Percentiles rank a stretch among this genome's conserved stretches.
phyloP scores from a whole-genome alignment of 2,797 vertebrate genomes.

The Xiphorhynchus erythropygius region DNA sequence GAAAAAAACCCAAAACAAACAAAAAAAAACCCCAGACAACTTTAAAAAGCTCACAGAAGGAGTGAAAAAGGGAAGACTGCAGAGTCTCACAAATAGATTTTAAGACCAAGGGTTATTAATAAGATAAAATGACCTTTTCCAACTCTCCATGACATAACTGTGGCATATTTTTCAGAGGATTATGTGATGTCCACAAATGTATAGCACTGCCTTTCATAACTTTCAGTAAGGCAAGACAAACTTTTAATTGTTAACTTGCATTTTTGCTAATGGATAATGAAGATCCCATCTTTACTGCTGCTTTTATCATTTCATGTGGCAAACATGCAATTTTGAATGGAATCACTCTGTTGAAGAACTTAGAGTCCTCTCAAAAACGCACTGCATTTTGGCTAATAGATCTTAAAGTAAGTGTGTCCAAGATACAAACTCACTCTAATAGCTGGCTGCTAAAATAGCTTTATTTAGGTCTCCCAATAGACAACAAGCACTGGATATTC shows the following conservation, averaged over 20 bases:
- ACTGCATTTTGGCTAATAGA: neutral
- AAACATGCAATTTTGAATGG: neutral
- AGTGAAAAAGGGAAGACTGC: neutral
- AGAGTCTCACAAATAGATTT: neutral
- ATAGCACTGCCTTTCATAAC: neutral
- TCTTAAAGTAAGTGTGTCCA: neutral
- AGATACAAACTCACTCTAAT: neutral
- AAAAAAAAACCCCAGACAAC: neutral
- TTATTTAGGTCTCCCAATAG: neutral
- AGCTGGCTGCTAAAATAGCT: neutral
- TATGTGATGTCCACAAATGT: neutral
- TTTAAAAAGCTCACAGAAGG: neutral
- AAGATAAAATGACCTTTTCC: neutral
- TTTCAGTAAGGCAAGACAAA: neutral
- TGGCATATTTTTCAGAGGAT: neutral
- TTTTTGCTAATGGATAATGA: neutral
- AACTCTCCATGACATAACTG: neutral
- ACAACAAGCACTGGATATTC: neutral
- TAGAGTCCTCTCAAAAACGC: neutral
- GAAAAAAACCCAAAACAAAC: neutral
- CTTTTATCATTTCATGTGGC: neutral
- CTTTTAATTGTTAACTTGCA: neutral
- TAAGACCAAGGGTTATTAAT: neutral
- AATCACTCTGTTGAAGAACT: neutral
- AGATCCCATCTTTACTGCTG: neutral